Conservation (phyloP, 64 coral and sea anemone genomes). For the Montipora efflorescens region DNA sequence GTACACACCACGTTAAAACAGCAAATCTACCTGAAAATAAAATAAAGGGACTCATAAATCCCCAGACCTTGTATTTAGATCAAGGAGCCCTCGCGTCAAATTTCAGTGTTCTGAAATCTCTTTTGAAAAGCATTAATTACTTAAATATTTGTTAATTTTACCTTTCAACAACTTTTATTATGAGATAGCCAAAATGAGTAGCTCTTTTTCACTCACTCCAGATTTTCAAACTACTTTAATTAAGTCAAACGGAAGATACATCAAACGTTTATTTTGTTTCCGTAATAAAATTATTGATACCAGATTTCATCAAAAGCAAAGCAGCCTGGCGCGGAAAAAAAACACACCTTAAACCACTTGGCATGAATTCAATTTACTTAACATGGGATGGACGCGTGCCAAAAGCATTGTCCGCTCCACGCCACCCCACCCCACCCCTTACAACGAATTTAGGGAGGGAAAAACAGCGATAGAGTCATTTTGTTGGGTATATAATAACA, state of each 20-base stretch:
- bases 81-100: not conserved
- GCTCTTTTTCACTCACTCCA: not conserved
- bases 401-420: no score
- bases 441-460: no score
- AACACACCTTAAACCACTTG: no score
- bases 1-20: not conserved
- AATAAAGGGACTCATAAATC: not conserved
- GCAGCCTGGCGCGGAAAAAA: no score
- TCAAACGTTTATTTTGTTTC: not conserved
- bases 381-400: no score
- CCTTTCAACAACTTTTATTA: conserved; percentile 45
- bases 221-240: not conserved
- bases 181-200: conserved; percentile 5
- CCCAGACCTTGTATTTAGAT: not conserved
- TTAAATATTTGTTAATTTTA: conserved; percentile 68
- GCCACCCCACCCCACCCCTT: no score
- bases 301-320: not conserved
- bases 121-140: conserved; percentile 65
- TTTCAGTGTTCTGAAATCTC: conserved; percentile 39
- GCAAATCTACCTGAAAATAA: not conserved
- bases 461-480: no score
- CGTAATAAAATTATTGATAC: not conserved
- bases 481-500: no score
- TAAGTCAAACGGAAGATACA: not conserved
- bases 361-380: no score